Evolutionary conservation across 1,140 invertebrate genomes (phyloP).

Genomic region (Caerostris darwini): DNA sequence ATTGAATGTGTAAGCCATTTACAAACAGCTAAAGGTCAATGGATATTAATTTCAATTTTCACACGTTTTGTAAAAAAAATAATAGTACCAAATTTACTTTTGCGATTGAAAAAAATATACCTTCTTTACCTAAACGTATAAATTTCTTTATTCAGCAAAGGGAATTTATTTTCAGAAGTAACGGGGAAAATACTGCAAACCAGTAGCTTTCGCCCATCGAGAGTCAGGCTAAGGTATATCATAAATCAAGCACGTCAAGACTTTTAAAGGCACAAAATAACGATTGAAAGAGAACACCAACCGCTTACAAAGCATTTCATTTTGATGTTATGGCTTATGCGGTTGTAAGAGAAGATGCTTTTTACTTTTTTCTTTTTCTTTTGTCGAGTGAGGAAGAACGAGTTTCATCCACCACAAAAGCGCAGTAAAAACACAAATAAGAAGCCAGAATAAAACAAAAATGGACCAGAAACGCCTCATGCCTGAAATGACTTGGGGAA

Average conservation of each 20-base stretch:
- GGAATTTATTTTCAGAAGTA: too few relatives aligned
- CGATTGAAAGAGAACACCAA: constrained; percentile 4
- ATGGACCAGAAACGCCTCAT: background rate
- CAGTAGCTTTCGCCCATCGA: background rate
- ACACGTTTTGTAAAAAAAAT: too few relatives aligned
- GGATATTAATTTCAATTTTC: too few relatives aligned
- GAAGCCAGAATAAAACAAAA: background rate
- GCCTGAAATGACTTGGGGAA: background rate
- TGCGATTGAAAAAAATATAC: too few relatives aligned
- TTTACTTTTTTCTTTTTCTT: background rate
- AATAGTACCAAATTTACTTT: too few relatives aligned
- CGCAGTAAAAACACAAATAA: background rate
- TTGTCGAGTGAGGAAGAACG: background rate
- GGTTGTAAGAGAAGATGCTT: background rate
- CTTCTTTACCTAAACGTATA: too few relatives aligned
- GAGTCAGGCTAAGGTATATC: background rate
- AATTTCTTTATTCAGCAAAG: too few relatives aligned
- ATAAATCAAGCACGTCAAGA: constrained; percentile 5
- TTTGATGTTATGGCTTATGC: background rate
- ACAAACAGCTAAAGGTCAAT: too few relatives aligned
- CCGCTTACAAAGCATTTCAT: constrained; percentile 55
- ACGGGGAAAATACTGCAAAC: too few relatives aligned
- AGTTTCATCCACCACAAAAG: constrained; percentile 6
- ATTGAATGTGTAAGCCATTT: too few relatives aligned
- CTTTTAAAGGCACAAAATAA: background rate